Evolutionary conservation across 92 coral and sea anemone species (phyloP).

Genomic region (Heliopora coerulea): DNA sequence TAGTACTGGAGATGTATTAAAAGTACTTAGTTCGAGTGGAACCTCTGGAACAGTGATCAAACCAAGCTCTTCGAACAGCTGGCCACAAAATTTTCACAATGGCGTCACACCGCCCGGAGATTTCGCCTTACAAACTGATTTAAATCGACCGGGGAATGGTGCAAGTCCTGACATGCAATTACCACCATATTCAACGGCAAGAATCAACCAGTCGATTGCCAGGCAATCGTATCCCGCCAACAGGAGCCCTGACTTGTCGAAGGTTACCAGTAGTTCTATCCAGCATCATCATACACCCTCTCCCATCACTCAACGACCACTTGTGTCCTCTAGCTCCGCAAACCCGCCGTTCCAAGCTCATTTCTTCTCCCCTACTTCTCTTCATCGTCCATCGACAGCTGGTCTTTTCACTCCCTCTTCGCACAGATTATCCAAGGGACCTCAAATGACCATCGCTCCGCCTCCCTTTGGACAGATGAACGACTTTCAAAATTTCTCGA

Average conservation of each 20-base stretch:
- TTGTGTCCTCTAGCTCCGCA: neutral
- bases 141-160: neutral
- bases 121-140: neutral
- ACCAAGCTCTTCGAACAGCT: constrained; percentile 13
- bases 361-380: constrained; percentile 13
- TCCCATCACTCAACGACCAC: constrained; percentile 1
- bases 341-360: neutral
- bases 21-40: constrained; percentile 25
- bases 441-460: neutral
- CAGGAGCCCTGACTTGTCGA: neutral
- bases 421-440: constrained; percentile 16
- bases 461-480: neutral
- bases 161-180: neutral
- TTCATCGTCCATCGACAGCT: constrained; percentile 20
- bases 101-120: neutral
- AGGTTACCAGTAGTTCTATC: neutral
- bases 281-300: neutral
- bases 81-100: constrained; percentile 31
- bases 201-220: neutral
- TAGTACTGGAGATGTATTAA: constrained; percentile 31
- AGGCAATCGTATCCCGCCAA: neutral
- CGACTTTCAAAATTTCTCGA: constrained; percentile 1
- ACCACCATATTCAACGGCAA: neutral
- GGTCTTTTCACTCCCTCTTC: constrained; percentile 23
- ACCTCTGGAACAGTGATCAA: neutral